Base-by-base conservation (phyloP, 2,113 vertebrate species). In the Baryphthengus martii region DNA sequence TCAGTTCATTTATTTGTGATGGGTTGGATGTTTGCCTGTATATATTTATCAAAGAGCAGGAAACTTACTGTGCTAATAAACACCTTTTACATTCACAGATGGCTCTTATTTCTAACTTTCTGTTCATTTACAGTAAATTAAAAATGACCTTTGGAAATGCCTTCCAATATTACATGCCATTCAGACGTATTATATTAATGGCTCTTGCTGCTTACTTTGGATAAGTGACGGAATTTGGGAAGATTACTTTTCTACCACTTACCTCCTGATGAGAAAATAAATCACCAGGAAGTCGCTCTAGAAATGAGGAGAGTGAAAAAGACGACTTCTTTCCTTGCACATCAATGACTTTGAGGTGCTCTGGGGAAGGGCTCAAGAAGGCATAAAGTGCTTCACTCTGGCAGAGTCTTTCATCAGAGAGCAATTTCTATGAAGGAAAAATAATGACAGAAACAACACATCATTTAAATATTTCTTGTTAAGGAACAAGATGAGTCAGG, bases 201-300 rank as follows among this genome's bases (percentile, higher is more conserved):
- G 37, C n/a, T 83, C 37, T 86, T 31, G 25, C 55, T 58, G 74
- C 37, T 94, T 93, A 58, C 52, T 88, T 85, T 52, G 56, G 63
- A 6, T 53, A 82, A 85, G 45, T 61, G 74, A 92, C 62, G 92
- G 77, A 71, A 92, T 88, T 79, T 95, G 58, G 42, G 35, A 92
- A 78, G 40, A 93, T 74, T 79, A 33, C 45, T 88, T 85, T 83
- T 85, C 53, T 80, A 59, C 24, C 17, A 82, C 97, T 98, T 90
- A 99, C 99, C 98, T 99, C 99, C 72, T 99, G 99, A 82, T 99
- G 99, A 93, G 99, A 99, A 97, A 99, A 99, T 96, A 99, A 99
- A 95, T 99, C 99, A 14, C 99, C 98, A 90, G 99, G 99, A 91
- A 99, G 98, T 95, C 98, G 98, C 96, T 99, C 99, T 94, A 99